These are phyloP conservation scores for Ceratitis capitata DNA, from an alignment of 1,140 invertebrate genomes.

Conservation along the genomic window DNA sequence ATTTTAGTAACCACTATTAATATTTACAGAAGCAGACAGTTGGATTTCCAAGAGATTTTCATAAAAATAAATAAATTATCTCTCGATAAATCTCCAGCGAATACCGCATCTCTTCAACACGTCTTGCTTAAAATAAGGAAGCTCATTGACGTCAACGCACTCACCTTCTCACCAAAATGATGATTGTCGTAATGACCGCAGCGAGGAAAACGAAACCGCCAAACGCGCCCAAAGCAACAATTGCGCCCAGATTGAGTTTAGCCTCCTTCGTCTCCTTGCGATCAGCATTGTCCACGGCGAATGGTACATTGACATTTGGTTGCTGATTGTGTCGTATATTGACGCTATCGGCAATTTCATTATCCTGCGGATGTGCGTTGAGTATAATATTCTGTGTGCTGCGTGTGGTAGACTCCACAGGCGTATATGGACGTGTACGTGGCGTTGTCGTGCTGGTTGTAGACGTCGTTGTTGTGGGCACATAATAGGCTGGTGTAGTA, in stretches of 20 bases:
- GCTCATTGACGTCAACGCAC: too few species aligned
- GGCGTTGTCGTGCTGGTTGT: slow-evolving; percentile 43
- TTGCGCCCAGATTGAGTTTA: slow-evolving; percentile 83
- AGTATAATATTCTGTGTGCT: slow-evolving; percentile 70
- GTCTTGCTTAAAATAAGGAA: too few species aligned
- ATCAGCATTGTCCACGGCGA: slow-evolving; percentile 74
- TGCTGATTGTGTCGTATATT: slow-evolving; percentile 68
- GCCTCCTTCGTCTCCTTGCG: slow-evolving; percentile 75
- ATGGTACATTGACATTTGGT: slow-evolving; percentile 75
- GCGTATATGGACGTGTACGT: slow-evolving; percentile 50
- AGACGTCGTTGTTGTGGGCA: slow-evolving; percentile 49
- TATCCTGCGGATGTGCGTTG: slow-evolving; percentile 73
- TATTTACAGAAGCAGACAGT: background rate
- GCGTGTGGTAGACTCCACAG: slow-evolving; percentile 55
- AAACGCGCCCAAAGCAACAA: slow-evolving; percentile 89
- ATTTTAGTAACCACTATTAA: background rate
- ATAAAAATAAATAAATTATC: background rate
- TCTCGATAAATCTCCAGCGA: too few species aligned
- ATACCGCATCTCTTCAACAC: too few species aligned
- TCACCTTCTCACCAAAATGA: slow-evolving; percentile 91
- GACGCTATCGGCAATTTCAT: slow-evolving; percentile 68
- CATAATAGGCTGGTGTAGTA: slow-evolving; percentile 52
- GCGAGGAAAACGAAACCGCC: slow-evolving; percentile 90
- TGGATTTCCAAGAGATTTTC: background rate
- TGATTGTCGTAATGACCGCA: slow-evolving; percentile 87